A percentile compares a stretch with the other conserved stretches of the same genome.
These are phyloP conservation scores for Rousettus madagascariensis DNA, from an alignment of 2,797 vertebrate genomes.

Conservation along the genomic window DNA sequence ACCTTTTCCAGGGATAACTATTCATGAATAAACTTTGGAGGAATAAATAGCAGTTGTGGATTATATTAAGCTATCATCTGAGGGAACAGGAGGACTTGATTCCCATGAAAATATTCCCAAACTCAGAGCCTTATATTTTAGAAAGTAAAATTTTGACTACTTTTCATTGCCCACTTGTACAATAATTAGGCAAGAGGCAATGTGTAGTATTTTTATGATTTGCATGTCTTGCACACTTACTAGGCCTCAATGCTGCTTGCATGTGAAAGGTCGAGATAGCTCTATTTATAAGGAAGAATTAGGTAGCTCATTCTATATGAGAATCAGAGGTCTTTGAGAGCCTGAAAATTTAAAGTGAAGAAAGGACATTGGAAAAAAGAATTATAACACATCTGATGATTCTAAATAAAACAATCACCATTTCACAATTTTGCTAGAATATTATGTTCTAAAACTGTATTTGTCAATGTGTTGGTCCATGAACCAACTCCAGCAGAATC, in stretches of 20 bases:
- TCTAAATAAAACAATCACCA: neutral
- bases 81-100: neutral
- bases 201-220: neutral
- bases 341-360: neutral
- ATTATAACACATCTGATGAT: neutral
- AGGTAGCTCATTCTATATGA: neutral
- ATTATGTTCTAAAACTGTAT: neutral
- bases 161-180: neutral
- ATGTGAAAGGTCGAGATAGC: neutral
- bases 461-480: neutral
- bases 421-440: constrained; percentile 12
- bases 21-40: neutral
- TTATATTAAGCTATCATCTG: neutral
- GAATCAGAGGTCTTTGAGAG: neutral
- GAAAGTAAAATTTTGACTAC: neutral
- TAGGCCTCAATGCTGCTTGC: neutral
- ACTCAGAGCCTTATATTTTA: neutral
- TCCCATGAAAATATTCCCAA: neutral
- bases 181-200: neutral
- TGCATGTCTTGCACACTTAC: neutral
- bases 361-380: neutral
- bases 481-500: neutral
- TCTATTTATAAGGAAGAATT: neutral
- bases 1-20: neutral
- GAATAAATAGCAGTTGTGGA: neutral